Percentiles rank a stretch among this genome's conserved stretches.
Conservation (phyloP, 2,113 vertebrate genomes). For the Macaca mulatta region DNA sequence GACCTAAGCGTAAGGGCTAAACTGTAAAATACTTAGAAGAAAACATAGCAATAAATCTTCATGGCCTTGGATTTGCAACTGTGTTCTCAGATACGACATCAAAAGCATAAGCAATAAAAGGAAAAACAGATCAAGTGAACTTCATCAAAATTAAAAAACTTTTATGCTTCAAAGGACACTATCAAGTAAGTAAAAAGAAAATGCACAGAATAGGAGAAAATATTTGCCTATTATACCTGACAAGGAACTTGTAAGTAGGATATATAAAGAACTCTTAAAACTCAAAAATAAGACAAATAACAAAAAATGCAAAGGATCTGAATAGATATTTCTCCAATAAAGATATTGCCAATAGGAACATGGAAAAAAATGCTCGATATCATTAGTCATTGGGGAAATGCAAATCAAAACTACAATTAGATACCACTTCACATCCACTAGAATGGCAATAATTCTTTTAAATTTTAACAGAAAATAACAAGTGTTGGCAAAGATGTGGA, state of each 20-base stretch:
- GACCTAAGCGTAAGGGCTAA: not conserved
- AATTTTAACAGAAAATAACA: not conserved
- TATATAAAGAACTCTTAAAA: not conserved
- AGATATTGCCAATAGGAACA: not conserved
- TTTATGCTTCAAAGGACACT: not conserved
- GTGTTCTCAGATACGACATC: not conserved
- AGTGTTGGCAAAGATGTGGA: not conserved
- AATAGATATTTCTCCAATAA: not conserved
- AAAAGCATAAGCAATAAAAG: not conserved
- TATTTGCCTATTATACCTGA: not conserved
- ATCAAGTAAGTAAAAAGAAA: not conserved
- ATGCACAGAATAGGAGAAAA: not conserved
- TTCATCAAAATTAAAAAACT: not conserved
- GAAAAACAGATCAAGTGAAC: not conserved
- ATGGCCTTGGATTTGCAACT: not conserved
- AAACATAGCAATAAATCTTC: not conserved
- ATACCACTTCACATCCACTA: not conserved
- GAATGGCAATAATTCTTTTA: not conserved
- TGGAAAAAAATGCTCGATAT: not conserved
- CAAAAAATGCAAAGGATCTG: not conserved
- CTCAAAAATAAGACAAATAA: not conserved
- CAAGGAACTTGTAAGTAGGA: not conserved
- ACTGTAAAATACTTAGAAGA: not conserved
- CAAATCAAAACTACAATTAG: not conserved
- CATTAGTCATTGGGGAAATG: not conserved